Percentiles rank a stretch among this genome's conserved stretches.
phyloP scores from a whole-genome alignment of 2,113 vertebrate species.

The Maccullochella peelii region DNA sequence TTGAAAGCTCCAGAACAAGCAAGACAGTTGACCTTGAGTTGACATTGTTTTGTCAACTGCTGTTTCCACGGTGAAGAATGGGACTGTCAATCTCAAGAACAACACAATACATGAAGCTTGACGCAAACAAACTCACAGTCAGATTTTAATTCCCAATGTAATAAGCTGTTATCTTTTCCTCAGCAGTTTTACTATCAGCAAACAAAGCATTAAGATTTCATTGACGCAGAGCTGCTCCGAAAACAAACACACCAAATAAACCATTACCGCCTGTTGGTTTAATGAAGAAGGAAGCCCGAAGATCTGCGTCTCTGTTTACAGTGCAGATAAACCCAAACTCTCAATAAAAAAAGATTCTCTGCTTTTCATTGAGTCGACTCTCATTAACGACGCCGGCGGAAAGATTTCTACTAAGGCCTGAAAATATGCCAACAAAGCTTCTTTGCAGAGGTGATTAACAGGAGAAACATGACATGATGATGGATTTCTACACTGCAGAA shows the following conservation, averaged over 20 bases:
- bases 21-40: background rate
- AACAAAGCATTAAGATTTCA: slow-evolving; percentile 64
- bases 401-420: background rate
- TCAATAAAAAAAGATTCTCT: background rate
- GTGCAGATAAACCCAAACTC: slow-evolving; percentile 18
- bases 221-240: slow-evolving; percentile 18
- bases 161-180: slow-evolving; percentile 29
- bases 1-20: background rate
- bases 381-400: background rate
- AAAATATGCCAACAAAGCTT: slow-evolving; percentile 9
- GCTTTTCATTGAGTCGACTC: background rate
- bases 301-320: slow-evolving; percentile 29
- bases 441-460: background rate
- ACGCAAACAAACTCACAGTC: background rate
- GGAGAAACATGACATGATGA: background rate
- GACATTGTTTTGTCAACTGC: background rate
- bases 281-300: slow-evolving; percentile 28
- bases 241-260: slow-evolving; percentile 53
- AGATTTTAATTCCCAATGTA: slow-evolving; percentile 8
- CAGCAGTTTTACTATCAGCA: slow-evolving; percentile 39
- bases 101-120: background rate
- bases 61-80: background rate
- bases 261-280: slow-evolving; percentile 46
- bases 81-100: background rate
- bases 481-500: background rate